Evolutionary conservation across 2,888 invertebrate species (phyloP), one percentile per base, ranked within the genome.

Genomic region (Trachelus tabidus): DNA sequence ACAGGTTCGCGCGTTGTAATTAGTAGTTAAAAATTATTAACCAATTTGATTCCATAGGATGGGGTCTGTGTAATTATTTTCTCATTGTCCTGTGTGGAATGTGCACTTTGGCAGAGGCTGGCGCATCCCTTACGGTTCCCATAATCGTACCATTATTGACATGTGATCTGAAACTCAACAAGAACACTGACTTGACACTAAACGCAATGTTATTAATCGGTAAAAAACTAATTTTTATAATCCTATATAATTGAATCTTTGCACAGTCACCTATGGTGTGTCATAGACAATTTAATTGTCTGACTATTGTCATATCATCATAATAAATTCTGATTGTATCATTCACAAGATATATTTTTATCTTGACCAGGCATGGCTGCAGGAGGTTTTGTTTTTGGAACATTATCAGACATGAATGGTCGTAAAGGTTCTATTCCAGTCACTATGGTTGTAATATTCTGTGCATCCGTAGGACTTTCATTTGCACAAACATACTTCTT

Each of bases 371-470:
- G 92, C 75, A 90, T 89, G 87, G 87, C 87, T 6, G 56, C 90
- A 15, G 92, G 92, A 40, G 90, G 91, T 68, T 88, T 91, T 76
- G 12, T 90, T 12, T 85, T 92, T 31, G 89, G 90, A 73, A 83
- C 86, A 73, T 76, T 91, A n/a, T 87, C 90, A 6, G 93, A 93
- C 80, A 84, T 90, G 68, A 85, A 87, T 76, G 92, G 92, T n/a
- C 89, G 92, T 77, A 92, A 90, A 83, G 83, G 84, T 80, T 85
- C 90, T 68, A 85, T 92, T 80, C 85, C 91, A 0, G 82, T 88
- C 75, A 89, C 89, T 11, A 85, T 92, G 82, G 84, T 92, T 30
- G 79, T 89, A 4, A 87, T 91, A 73, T 93, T 92, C 85, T 86
- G 88, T 30, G 87, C 91, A 69, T 85, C 87, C 30, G 90, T 92